Conservation (phyloP, 2,888 invertebrate species). For the Sympetrum striolatum region DNA sequence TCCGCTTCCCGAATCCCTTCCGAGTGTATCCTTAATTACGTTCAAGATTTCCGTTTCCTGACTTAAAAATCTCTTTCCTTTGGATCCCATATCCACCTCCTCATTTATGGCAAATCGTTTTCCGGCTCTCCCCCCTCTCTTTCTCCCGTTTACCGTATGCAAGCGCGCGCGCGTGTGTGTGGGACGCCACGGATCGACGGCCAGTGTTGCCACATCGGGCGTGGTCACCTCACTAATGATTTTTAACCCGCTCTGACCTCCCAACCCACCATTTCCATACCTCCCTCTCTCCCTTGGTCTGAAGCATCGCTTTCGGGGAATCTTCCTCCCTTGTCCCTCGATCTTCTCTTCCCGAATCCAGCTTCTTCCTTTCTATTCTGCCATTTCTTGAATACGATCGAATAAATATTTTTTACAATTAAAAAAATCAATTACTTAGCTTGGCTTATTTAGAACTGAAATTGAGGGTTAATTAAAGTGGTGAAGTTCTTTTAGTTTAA, state of each 20-base stretch:
- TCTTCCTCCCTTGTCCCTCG: neutral
- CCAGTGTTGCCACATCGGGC: conserved; percentile 33
- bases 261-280: neutral
- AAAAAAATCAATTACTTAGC: too few species aligned
- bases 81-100: neutral
- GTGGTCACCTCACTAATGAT: conserved; percentile 38
- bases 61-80: neutral
- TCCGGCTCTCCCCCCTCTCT: neutral
- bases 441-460: too few species aligned
- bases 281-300: neutral
- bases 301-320: neutral
- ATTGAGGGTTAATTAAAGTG: too few species aligned
- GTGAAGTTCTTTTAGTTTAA: too few species aligned
- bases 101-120: neutral
- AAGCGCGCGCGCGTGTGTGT: neutral
- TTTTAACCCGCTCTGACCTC: conserved; percentile 24
- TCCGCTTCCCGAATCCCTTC: neutral
- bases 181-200: conserved; percentile 21
- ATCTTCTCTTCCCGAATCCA: neutral
- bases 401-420: too few species aligned
- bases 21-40: neutral
- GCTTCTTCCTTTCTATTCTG: neutral
- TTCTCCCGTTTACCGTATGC: neutral
- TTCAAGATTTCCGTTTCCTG: neutral
- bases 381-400: neutral